Base-by-base conservation (phyloP, 2,888 invertebrate species). In the Zygaena filipendulae region DNA sequence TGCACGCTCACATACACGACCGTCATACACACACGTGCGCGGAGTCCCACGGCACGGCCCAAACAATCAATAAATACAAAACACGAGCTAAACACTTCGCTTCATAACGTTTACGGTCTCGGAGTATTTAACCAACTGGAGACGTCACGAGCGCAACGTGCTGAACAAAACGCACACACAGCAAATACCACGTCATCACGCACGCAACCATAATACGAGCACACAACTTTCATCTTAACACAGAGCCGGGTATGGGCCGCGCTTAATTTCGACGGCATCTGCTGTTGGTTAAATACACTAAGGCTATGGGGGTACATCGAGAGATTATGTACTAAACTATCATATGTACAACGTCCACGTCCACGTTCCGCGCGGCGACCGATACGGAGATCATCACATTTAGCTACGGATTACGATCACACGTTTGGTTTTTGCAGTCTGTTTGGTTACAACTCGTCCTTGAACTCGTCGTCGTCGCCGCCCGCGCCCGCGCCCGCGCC, bases 361-460 rank as follows among this genome's bases (percentile, higher is more conserved):
- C n/a, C n/a, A n/a, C n/a, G n/a, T n/a, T n/a, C n/a, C n/a, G n/a
- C n/a, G 52, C 45, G 53, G 47, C 48, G 50, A 52, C 43, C 47
- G 11, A 33, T 36, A 46, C 51, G 47, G 60, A 67, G 68, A 70
- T 70, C n/a, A n/a, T n/a, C 69, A 68, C 69, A 63, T 60, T 70
- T 63, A 61, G 68, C 64, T 66, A 61, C 47, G n/a, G n/a, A n/a
- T n/a, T n/a, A n/a, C n/a, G 53, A 57, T 59, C 59, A 66, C 67
- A 52, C 48, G 42, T 36, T 30, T 16, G 40, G n/a, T n/a, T n/a
- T 46, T 43, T 50, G 60, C 52, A 70, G 66, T 66, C 66, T 57
- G 54, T 60, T 55, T 40, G 50, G 50, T 79, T 85, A 93, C 82
- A 93, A 85, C 79, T 93, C 92, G 67, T 93, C 93, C 67, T 91